A percentile compares a stretch with the other conserved stretches of the same genome.
Conservation (phyloP, 2,888 invertebrate genomes). For the Tetropium fuscum region DNA sequence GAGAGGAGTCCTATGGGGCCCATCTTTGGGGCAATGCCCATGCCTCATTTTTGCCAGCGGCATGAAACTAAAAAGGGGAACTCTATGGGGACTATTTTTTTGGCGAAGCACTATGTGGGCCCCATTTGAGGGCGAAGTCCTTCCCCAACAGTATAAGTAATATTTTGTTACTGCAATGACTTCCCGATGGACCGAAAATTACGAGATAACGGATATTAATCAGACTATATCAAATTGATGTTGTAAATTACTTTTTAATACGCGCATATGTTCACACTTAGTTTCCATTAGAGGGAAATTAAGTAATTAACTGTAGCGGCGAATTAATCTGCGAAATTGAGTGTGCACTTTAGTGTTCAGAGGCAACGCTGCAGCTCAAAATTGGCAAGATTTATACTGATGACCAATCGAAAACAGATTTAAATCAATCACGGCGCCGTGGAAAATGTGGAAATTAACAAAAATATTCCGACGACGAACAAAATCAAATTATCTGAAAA, state of each 20-base stretch:
- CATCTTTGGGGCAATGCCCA: too few species aligned
- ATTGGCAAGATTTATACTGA: slow-evolving; percentile 32
- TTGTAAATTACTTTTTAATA: slow-evolving; percentile 61
- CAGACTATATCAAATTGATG: slow-evolving; percentile 58
- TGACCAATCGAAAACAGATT: slow-evolving; percentile 35
- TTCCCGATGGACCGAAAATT: slow-evolving; percentile 8
- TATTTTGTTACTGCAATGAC: slow-evolving; percentile 6
- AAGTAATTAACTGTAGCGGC: slow-evolving; percentile 56
- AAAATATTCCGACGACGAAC: slow-evolving; percentile 26
- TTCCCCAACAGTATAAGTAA: too few species aligned
- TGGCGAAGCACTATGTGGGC: too few species aligned
- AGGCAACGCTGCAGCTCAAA: slow-evolving; percentile 19
- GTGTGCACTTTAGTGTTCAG: slow-evolving; percentile 40
- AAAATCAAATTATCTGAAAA: slow-evolving; percentile 19
- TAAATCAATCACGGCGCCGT: slow-evolving; percentile 28
- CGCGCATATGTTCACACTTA: slow-evolving; percentile 54
- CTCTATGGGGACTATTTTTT: too few species aligned
- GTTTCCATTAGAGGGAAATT: slow-evolving; percentile 54
- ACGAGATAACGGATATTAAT: slow-evolving; percentile 47
- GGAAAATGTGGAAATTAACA: slow-evolving; percentile 32
- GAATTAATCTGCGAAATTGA: slow-evolving; percentile 55
- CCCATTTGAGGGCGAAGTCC: too few species aligned
- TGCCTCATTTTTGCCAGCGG: too few species aligned
- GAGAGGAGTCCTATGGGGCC: too few species aligned
- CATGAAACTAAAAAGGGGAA: too few species aligned